Evolutionary conservation across 2,888 invertebrate genomes (phyloP).

Genomic region (Helobdella robusta): DNA sequence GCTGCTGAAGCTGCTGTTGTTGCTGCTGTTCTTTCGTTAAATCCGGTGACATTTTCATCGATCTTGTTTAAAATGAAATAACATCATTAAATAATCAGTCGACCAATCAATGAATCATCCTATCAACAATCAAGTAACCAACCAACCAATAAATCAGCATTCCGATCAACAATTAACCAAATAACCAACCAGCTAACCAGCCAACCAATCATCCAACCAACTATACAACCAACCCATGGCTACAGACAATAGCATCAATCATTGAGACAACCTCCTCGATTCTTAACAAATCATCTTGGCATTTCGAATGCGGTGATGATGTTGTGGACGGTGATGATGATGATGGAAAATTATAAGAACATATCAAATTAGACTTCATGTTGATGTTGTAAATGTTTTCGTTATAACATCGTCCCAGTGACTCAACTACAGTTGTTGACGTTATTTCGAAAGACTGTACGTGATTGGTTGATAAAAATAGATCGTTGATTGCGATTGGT

Average conservation of each 20-base stretch:
- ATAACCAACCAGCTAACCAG: background rate
- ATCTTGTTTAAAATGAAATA: no score
- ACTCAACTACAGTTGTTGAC: background rate
- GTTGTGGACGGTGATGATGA: background rate
- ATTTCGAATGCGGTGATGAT: background rate
- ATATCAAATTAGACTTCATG: no score
- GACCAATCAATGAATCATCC: background rate
- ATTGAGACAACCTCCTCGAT: background rate
- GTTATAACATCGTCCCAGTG: background rate
- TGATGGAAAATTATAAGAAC: background rate
- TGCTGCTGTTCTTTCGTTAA: no score
- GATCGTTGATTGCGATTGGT: no score
- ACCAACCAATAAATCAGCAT: background rate
- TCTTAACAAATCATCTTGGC: background rate
- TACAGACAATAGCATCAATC: slow-evolving; percentile 10
- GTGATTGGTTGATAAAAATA: no score
- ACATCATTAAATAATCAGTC: background rate
- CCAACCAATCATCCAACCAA: background rate
- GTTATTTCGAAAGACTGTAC: no score
- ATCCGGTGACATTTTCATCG: no score
- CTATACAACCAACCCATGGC: background rate
- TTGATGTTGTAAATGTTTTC: background rate
- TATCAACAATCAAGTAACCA: background rate
- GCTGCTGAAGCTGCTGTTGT: no score
- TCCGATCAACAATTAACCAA: background rate